phyloP scores from a whole-genome alignment of 2,888 invertebrate species.

The Stegana nigrithorax region DNA sequence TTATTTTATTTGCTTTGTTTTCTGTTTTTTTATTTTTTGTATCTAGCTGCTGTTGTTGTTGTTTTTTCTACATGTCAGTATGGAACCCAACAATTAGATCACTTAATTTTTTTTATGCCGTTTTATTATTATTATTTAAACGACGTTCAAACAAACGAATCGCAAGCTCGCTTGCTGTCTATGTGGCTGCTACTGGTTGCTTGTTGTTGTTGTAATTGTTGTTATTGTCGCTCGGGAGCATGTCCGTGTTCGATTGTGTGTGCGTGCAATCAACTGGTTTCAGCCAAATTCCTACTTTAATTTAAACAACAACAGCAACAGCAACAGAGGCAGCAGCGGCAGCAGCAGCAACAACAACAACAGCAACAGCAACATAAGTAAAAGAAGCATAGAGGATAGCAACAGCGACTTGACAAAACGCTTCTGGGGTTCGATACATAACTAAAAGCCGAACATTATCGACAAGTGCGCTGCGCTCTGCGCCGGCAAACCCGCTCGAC shows the following conservation, averaged over 20 bases:
- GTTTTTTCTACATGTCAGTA: constrained; percentile 30
- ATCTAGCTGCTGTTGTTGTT: constrained; percentile 29
- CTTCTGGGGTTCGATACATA: constrained; percentile 9
- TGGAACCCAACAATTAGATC: constrained; percentile 51
- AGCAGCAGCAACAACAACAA: too few species aligned
- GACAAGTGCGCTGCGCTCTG: not conserved
- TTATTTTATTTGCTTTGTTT: constrained; percentile 20
- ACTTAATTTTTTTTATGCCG: constrained; percentile 31
- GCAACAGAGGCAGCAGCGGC: constrained; percentile 26
- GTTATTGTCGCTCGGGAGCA: not conserved
- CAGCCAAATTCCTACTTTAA: constrained; percentile 56
- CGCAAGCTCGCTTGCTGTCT: constrained; percentile 39
- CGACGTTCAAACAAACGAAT: constrained; percentile 44
- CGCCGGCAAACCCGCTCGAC: not conserved
- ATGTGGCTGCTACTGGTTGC: not conserved
- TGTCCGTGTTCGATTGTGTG: constrained; percentile 26
- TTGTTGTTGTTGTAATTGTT: not conserved
- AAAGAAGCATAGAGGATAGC: too few species aligned
- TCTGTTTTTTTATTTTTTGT: constrained; percentile 31
- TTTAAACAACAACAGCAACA: constrained; percentile 45
- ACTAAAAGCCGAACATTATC: not conserved
- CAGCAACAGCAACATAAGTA: constrained; percentile 35
- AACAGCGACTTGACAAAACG: constrained; percentile 7
- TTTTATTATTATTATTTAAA: constrained; percentile 13
- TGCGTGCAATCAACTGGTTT: constrained; percentile 55